Percentiles rank a stretch among this genome's conserved stretches.
Conservation (phyloP, 1,140 invertebrate genomes). For the Doryteuthis pealeii region DNA sequence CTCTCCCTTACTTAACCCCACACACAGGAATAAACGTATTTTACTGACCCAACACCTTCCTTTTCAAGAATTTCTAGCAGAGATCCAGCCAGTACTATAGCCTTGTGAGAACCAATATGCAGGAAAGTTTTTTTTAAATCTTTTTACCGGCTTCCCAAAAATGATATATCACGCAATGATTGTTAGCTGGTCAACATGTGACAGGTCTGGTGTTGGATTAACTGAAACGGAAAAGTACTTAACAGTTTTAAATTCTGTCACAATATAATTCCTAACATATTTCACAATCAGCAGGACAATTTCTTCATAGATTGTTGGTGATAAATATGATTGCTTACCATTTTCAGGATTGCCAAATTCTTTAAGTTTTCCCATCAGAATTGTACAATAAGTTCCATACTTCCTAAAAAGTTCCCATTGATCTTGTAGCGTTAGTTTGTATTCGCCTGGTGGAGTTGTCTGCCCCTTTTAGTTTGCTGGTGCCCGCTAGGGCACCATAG, state of each 20-base stretch:
- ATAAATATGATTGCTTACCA: constrained; percentile 12
- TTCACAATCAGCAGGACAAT: constrained; percentile 14
- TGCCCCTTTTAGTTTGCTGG: too few species aligned
- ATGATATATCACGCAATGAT: neutral
- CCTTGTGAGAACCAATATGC: constrained; percentile 1
- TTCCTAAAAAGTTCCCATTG: neutral
- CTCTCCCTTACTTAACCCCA: too few species aligned
- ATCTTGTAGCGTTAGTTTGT: too few species aligned
- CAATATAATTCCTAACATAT: constrained; percentile 11
- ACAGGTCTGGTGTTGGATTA: constrained; percentile 6
- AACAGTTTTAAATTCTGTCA: neutral
- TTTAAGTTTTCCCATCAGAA: constrained; percentile 7
- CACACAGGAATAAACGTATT: too few species aligned
- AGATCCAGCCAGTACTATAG: neutral
- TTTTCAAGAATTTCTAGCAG: constrained; percentile 1
- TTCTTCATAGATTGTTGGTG: constrained; percentile 13
- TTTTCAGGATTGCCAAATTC: constrained; percentile 8
- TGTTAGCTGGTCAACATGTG: constrained; percentile 8
- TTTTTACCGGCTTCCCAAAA: neutral
- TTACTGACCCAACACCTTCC: too few species aligned
- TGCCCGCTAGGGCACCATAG: too few species aligned
- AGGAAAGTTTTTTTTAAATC: constrained; percentile 17
- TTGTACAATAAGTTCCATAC: neutral
- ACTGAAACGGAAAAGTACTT: constrained; percentile 3
- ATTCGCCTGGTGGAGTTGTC: too few species aligned